Evolutionary conservation across 2,888 invertebrate genomes (phyloP).

Genomic region (Steromphala cineraria): DNA sequence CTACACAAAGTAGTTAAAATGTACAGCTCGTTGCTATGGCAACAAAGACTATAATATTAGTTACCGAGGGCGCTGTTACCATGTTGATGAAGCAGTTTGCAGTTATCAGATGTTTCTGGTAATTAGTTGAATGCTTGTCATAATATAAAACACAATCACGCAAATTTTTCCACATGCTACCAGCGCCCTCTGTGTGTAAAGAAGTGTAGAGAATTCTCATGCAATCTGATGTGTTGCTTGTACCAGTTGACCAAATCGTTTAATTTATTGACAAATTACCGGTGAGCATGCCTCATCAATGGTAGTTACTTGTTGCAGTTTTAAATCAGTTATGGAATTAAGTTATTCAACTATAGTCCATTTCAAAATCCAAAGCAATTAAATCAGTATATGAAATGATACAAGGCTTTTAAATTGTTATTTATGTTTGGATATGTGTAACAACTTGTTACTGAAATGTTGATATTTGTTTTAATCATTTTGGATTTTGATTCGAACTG

Average conservation of each 20-base stretch:
- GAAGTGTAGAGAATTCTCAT: conserved; percentile 13
- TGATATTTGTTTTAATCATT: too few species aligned
- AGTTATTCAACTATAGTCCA: neutral
- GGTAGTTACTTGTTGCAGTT: conserved; percentile 14
- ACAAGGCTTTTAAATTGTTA: too few species aligned
- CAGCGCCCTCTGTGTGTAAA: conserved; percentile 4
- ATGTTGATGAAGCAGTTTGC: neutral
- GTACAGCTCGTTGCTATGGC: conserved; percentile 9
- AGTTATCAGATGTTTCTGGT: neutral
- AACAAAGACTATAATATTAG: neutral
- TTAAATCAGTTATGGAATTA: conserved; percentile 10
- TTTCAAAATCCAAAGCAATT: neutral
- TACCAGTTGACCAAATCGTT: neutral
- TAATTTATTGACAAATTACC: conserved; percentile 10
- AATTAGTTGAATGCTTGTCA: neutral
- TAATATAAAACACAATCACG: neutral
- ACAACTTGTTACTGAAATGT: too few species aligned
- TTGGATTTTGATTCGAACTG: neutral
- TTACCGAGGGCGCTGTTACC: neutral
- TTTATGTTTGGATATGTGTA: too few species aligned
- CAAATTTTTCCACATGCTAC: neutral
- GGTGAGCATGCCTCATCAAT: neutral
- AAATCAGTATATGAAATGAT: neutral
- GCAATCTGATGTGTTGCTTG: conserved; percentile 13
- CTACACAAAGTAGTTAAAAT: neutral